These are phyloP conservation scores for Tetragnatha montana DNA, from an alignment of 2,888 invertebrate species.

Conservation along the genomic window DNA sequence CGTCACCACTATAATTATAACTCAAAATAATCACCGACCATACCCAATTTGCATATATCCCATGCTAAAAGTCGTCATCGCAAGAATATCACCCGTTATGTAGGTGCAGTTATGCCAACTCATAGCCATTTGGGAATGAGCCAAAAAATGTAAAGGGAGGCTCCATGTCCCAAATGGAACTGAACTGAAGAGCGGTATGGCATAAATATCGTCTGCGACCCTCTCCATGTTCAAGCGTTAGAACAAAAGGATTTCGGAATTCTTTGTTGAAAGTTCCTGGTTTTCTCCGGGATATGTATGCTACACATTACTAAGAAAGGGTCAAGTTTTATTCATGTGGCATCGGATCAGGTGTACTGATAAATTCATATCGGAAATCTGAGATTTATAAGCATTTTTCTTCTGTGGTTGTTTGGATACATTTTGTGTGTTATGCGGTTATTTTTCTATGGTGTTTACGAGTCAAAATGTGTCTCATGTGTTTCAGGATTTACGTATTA, in stretches of 20 bases:
- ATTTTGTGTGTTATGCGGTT: neutral
- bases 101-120: conserved; percentile 22
- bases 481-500: too few relatives aligned
- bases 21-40: conserved; percentile 22
- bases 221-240: conserved; percentile 21
- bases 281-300: conserved; percentile 16
- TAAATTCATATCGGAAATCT: neutral
- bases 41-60: neutral
- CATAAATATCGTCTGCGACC: conserved; percentile 35
- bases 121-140: conserved; percentile 20
- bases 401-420: neutral
- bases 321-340: conserved; percentile 29
- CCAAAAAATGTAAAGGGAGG: conserved; percentile 18
- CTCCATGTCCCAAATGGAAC: neutral
- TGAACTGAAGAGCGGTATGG: conserved; percentile 19
- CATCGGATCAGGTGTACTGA: conserved; percentile 8
- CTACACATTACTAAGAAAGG: conserved; percentile 9
- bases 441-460: neutral
- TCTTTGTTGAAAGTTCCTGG: neutral
- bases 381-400: neutral
- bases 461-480: too few relatives aligned
- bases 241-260: conserved; percentile 35
- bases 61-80: conserved; percentile 33
- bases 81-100: conserved; percentile 25
- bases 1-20: neutral